Base-by-base conservation (phyloP, 2,113 vertebrate species). In the Microtus montanus region DNA sequence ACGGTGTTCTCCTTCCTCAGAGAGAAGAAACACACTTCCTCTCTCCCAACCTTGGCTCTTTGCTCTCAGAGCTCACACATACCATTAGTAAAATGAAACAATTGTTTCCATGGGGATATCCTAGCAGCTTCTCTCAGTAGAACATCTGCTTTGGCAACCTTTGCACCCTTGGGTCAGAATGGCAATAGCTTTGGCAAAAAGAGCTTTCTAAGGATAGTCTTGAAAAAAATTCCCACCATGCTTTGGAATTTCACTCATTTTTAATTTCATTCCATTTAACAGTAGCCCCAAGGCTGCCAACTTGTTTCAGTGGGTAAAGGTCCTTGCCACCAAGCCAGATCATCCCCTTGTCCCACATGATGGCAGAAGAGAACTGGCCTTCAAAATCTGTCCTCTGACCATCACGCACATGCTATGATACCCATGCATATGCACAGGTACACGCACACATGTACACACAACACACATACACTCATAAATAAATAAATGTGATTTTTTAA, bases 61-160 rank as follows among this genome's bases (percentile, higher is more conserved):
- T 95, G 64, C 79, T 83, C 91, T 95, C 68, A 85, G 66, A 89
- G 83, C 38, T 96, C 44, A 87, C 94, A 94, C 64, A 33, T 2
- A 54, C 90, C 95, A 85, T 95, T 95, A 96, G 91, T 96, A 78
- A 89, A 90, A 70, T 86, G 41, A 96, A 97, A 90, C 87, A 90
- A 90, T 91, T 90, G 92, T 97, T 96, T 93, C 96, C 93, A 94
- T 96, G 90, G 95, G 92, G 93, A 97, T 74, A 88, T 17, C 92
- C 77, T 92, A 93, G 91, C 84, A 96, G 86, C 90, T 79, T 96
- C n/a, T 28, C 52, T 90, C 64, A 94, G 75, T 26, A 79, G 79
- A 94, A 74, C 2, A 54, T 33, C 44, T 90, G 84, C 84, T 95
- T 91, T 63, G 61, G 73, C 66, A 78, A 95, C 68, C 94, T 96